These are phyloP conservation scores for Laticauda colubrina DNA, from an alignment of 2,113 vertebrate genomes.

Conservation along the genomic window DNA sequence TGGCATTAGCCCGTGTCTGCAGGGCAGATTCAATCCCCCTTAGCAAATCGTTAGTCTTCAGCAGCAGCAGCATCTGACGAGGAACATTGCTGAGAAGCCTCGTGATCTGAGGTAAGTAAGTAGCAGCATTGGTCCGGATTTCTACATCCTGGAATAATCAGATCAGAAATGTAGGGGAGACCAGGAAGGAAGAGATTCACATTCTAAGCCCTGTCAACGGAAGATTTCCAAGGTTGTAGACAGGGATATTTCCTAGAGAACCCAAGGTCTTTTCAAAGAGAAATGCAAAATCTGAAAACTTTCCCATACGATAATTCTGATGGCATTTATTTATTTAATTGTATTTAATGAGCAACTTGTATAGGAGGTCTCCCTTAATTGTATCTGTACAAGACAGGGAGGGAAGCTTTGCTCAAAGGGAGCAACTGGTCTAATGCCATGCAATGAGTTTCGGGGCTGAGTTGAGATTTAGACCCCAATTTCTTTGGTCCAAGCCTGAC, in stretches of 20 bases:
- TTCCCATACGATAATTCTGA: background rate
- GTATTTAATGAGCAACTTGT: background rate
- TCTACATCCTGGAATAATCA: slow-evolving; percentile 76
- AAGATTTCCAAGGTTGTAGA: background rate
- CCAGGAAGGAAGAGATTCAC: slow-evolving; percentile 41
- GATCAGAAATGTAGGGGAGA: slow-evolving; percentile 6
- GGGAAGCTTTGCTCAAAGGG: background rate
- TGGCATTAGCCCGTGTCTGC: slow-evolving; percentile 84
- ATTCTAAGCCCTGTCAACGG: background rate
- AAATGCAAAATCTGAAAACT: background rate
- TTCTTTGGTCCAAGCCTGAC: background rate
- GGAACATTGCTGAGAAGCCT: slow-evolving; percentile 87
- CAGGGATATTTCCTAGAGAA: background rate
- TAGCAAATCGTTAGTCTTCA: slow-evolving; percentile 96
- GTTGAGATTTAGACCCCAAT: background rate
- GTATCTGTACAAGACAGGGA: background rate
- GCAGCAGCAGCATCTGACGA: slow-evolving; percentile 91
- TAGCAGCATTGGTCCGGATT: slow-evolving; percentile 84
- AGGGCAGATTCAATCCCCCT: slow-evolving; percentile 88
- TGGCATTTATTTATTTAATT: background rate
- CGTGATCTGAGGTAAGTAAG: slow-evolving; percentile 94
- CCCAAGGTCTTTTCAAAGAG: background rate
- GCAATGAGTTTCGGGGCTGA: background rate
- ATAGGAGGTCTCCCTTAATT: background rate
- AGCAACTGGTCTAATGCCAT: background rate